These are phyloP conservation scores for Poeciliopsis retropinna DNA, from an alignment of 2,113 vertebrate species.

Conservation along the genomic window DNA sequence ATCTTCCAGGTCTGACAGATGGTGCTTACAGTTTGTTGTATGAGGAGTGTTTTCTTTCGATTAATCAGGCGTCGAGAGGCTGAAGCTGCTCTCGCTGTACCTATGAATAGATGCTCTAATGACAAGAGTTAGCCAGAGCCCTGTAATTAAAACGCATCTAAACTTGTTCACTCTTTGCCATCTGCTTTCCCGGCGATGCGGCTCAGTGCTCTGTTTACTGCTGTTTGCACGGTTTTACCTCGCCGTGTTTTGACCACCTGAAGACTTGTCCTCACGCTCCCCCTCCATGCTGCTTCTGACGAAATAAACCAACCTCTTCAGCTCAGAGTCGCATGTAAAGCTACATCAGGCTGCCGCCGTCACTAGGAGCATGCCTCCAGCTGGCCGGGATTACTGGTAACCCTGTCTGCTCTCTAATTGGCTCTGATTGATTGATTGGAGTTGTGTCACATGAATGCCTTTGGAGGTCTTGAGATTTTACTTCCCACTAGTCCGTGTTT, in stretches of 20 bases:
- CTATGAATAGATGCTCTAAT: conserved; percentile 3
- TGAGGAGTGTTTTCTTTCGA: background rate
- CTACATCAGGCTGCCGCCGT: conserved; percentile 17
- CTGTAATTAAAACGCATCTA: conserved; percentile 34
- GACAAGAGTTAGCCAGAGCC: background rate
- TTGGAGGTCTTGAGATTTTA: conserved; percentile 52
- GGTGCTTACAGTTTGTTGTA: background rate
- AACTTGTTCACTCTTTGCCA: conserved; percentile 25
- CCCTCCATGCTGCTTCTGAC: conserved; percentile 9
- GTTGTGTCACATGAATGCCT: conserved; percentile 35
- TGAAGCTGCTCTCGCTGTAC: background rate
- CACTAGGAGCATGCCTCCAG: conserved; percentile 46
- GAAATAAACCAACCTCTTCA: conserved; percentile 16
- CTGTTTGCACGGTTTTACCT: conserved; percentile 18
- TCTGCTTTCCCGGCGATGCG: conserved; percentile 17
- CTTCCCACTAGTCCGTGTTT: conserved; percentile 16
- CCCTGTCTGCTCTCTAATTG: conserved; percentile 60
- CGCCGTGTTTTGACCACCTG: conserved; percentile 27
- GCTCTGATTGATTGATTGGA: conserved; percentile 65
- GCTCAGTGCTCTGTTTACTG: conserved; percentile 20
- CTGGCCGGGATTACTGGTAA: conserved; percentile 60
- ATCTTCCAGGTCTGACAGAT: background rate
- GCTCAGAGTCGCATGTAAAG: conserved; percentile 14
- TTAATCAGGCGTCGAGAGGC: conserved; percentile 1
- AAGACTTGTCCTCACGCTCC: background rate